These are phyloP conservation scores for Melanophora roralis DNA, from an alignment of 2,888 invertebrate species.

Conservation along the genomic window DNA sequence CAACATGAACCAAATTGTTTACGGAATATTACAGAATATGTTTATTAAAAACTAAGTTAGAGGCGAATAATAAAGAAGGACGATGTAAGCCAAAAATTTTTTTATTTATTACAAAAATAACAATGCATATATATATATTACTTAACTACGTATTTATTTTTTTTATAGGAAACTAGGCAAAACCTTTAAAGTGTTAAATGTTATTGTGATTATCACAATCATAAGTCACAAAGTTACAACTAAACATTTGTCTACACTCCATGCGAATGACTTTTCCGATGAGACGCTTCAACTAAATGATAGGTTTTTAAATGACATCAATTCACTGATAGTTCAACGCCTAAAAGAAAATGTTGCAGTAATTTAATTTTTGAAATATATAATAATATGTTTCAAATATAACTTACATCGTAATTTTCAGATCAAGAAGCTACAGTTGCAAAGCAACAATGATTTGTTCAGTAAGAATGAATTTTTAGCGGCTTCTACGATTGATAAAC, in stretches of 20 bases:
- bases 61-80: background rate
- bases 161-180: background rate
- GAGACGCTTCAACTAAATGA: slow-evolving; percentile 71
- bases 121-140: background rate
- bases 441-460: slow-evolving; percentile 64
- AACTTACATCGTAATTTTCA: background rate
- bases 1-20: too few relatives aligned
- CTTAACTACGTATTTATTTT: background rate
- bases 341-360: slow-evolving; percentile 71
- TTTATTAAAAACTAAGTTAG: background rate
- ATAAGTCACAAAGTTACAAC: slow-evolving; percentile 48
- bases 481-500: background rate
- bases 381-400: background rate
- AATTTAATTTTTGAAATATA: slow-evolving; percentile 67
- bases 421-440: slow-evolving; percentile 65
- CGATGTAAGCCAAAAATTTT: background rate
- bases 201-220: background rate
- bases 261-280: slow-evolving; percentile 58
- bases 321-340: slow-evolving; percentile 78
- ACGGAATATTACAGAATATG: too few relatives aligned
- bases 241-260: slow-evolving; percentile 68
- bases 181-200: background rate
- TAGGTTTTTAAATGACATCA: slow-evolving; percentile 79
- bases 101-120: too few relatives aligned
- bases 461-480: slow-evolving; percentile 60